Base-by-base conservation (phyloP, 37 sponge, comb jelly and placozoan species). In the Sycon ciliatum region DNA sequence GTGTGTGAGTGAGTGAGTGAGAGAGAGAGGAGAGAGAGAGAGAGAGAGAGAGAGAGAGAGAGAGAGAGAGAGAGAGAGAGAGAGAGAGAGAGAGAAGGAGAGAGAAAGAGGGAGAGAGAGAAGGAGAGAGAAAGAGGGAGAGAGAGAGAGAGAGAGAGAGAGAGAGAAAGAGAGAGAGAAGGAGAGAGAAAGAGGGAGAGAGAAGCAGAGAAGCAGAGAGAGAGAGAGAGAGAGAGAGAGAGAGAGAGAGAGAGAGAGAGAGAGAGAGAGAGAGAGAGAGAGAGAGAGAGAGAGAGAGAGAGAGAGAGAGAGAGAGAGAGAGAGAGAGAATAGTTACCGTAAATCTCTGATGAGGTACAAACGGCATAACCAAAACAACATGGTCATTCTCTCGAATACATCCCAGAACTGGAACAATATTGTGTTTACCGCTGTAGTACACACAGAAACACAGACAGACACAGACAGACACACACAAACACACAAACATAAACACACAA, bases 311-410 rank as follows among this genome's bases (percentile, higher is more conserved):
- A n/a, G n/a, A n/a, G 38, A 64, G 26, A 22, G 40, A 18, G 63
- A 63, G 34, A 52, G 53, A 32, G 39, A 35, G 55, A 75, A n/a
- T 32, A 81, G 85, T 73, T 46, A 87, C 83, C 34, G 56, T 38
- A 63, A 95, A 91, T 29, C 69, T 87, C 69, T 83, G 82, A 46
- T 91, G 89, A 13, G 69, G 49, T 60, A 96, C 81, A 65, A 83
- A 91, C 0, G 98, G 98, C 85, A 96, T 66, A 24, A 96, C 81
- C 0, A 96, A 71, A 26, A 87, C 93, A 3, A 88, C 76, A 37
- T 91, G 85, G 68, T 91, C 89, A 7, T 77, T 57, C 39, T 76
- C 75, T 20, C 93, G 72, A 36, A 96, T 40, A 38, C 76, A 83
- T 1, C 80, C 66, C 40, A 76, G 63, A 32, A 96, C 37, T 29